phyloP scores from a whole-genome alignment of 2,888 invertebrate species.

The Apamea monoglypha region DNA sequence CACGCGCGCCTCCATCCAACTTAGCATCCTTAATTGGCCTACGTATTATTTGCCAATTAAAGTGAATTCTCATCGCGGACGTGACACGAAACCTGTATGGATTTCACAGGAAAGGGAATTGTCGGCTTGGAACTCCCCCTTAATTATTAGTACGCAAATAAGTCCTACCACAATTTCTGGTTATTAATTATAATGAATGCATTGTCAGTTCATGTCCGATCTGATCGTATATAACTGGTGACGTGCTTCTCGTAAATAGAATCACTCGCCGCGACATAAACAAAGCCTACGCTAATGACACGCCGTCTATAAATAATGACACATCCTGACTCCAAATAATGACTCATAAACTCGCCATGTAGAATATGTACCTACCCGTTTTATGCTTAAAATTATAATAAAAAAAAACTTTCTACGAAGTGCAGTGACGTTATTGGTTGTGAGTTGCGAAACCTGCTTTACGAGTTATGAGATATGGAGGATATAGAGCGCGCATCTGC shows the following conservation, averaged over 20 bases:
- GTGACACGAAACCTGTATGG: conserved; percentile 88
- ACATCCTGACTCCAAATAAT: conserved; percentile 50
- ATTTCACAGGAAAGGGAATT: conserved; percentile 76
- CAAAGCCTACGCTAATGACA: conserved; percentile 67
- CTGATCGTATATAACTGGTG: conserved; percentile 67
- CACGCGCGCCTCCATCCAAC: conserved; percentile 89
- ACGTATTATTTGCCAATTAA: conserved; percentile 91
- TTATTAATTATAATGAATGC: conserved; percentile 45
- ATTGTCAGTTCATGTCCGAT: conserved; percentile 66
- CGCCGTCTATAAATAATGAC: conserved; percentile 68
- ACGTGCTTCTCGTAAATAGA: conserved; percentile 72
- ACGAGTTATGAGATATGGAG: conserved; percentile 39
- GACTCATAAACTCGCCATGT: conserved; percentile 49
- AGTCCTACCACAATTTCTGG: conserved; percentile 57
- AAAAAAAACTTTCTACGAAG: conserved; percentile 48
- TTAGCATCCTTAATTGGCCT: conserved; percentile 90
- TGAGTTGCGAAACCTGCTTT: conserved; percentile 55
- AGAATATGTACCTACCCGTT: conserved; percentile 15
- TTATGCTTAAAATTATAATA: conserved; percentile 26
- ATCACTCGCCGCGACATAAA: conserved; percentile 67
- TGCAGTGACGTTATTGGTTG: conserved; percentile 53
- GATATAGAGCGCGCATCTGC: conserved; percentile 41
- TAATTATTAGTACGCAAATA: conserved; percentile 79
- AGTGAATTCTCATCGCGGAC: conserved; percentile 89
- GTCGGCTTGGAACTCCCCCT: conserved; percentile 73